Conservation (phyloP, 35 echinoderm and acorn worm species). For the Chiridota heheva region DNA sequence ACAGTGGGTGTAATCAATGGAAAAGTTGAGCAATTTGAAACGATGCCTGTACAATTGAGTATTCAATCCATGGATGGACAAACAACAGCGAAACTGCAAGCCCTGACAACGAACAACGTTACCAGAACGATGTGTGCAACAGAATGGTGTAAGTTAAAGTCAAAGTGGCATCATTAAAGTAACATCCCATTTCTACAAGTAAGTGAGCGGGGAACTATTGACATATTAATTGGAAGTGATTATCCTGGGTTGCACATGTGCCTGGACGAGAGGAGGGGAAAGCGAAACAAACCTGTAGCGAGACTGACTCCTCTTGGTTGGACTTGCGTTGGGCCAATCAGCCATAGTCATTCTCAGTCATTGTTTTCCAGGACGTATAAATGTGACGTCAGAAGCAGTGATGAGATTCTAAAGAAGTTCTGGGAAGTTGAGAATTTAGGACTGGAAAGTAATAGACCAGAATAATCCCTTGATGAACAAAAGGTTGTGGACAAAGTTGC, state of each 20-base stretch:
- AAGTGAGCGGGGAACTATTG: slow-evolving; percentile 2
- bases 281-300: neutral
- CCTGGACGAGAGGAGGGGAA: neutral
- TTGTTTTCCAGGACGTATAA: neutral
- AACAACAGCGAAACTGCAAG: neutral
- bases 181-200: slow-evolving; percentile 15
- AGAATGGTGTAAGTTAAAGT: neutral
- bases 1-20: slow-evolving; percentile 34
- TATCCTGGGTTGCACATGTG: slow-evolving; percentile 11
- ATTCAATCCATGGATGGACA: neutral
- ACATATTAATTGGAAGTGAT: slow-evolving; percentile 22
- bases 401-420: neutral
- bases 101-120: neutral
- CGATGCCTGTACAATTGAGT: slow-evolving; percentile 6
- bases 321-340: slow-evolving; percentile 9
- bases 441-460: neutral
- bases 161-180: neutral
- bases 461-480: too few relatives aligned
- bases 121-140: slow-evolving; percentile 1
- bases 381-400: neutral
- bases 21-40: slow-evolving; percentile 4
- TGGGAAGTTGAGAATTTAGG: slow-evolving; percentile 12
- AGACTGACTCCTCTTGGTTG: slow-evolving; percentile 12
- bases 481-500: too few relatives aligned
- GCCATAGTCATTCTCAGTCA: neutral